Conservation (phyloP, 2,113 vertebrate genomes). For the Pseudorasbora parva region DNA sequence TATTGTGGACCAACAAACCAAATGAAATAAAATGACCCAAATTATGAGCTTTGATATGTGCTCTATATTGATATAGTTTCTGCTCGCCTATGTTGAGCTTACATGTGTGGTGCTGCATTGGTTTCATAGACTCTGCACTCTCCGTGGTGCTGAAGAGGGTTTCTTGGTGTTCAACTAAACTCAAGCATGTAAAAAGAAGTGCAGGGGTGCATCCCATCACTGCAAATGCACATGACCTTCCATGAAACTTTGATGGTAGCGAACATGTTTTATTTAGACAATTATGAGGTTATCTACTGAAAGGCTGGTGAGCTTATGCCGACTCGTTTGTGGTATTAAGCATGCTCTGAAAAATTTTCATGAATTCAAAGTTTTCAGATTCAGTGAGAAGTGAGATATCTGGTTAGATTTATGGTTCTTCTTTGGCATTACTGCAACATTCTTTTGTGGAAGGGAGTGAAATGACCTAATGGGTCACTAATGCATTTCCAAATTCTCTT, state of each 20-base stretch:
- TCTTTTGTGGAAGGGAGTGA: neutral
- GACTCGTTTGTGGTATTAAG: conserved; percentile 26
- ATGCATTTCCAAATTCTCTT: conserved; percentile 8
- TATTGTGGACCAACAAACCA: neutral
- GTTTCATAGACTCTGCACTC: neutral
- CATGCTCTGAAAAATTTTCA: neutral
- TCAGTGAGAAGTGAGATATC: too few species aligned
- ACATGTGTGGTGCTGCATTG: neutral
- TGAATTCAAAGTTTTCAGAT: neutral
- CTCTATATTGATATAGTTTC: neutral
- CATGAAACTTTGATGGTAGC: conserved; percentile 76
- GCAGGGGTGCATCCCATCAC: conserved; percentile 66
- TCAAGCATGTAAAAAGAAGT: conserved; percentile 69
- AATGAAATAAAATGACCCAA: neutral
- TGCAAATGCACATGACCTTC: conserved; percentile 68
- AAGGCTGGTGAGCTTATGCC: conserved; percentile 11
- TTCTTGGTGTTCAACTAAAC: conserved; percentile 62
- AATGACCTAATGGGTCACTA: neutral
- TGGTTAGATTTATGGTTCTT: neutral
- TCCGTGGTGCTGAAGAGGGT: conserved; percentile 40
- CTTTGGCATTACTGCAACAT: neutral
- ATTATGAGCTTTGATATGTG: neutral
- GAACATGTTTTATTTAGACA: conserved; percentile 78
- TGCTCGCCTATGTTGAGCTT: neutral
- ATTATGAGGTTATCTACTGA: conserved; percentile 71